Evolutionary conservation across 2,797 vertebrate genomes (phyloP), one percentile per base, ranked within the genome.

Genomic region (Arnoldichthys spilopterus): DNA sequence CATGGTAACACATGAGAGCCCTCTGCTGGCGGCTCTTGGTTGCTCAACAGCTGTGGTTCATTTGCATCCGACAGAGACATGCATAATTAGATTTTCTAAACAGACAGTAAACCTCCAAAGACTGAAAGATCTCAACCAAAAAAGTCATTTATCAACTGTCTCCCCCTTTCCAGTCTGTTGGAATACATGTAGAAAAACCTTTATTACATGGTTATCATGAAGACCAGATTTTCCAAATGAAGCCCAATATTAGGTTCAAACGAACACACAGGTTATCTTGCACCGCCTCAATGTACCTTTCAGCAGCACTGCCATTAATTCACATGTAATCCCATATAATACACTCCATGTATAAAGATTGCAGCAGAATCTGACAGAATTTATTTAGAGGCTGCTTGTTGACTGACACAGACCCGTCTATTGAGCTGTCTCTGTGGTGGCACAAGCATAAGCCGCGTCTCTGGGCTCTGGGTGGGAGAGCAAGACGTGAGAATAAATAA

Each of bases 401-500:
- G 30, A 78, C 40, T 32, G 58, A 75, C 49, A 56, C 24, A 70
- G 66, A 56, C 64, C 22, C 20, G 6, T 74, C 56, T 37, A 51
- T 47, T 22, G 11, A 62, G 68, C 34, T 30, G 62, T 62, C 45
- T 16, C 28, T 56, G 5, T 32, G 32, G 64, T 79, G 37, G 71
- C 64, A 70, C 28, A 9, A 63, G 68, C 45, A 28, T 47, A 74
- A 47, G 63, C 68, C 66, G 59, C 75, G 59, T 72, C 47, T 76
- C 77, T 68, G 74, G 64, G 79, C 79, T 66, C 77, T 54, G 68
- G 78, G 34, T 76, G 76, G 62, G 71, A 72, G 75, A 75, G 79
- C 49, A 58, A 81, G 75, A 77, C 63, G 74, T 71, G 73, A 79
- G 70, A 79, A 82, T 79, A 82, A 82, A 82, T 74, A 82, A 79